phyloP scores from a whole-genome alignment of 2,113 vertebrate genomes.

The Glaucomys volans region DNA sequence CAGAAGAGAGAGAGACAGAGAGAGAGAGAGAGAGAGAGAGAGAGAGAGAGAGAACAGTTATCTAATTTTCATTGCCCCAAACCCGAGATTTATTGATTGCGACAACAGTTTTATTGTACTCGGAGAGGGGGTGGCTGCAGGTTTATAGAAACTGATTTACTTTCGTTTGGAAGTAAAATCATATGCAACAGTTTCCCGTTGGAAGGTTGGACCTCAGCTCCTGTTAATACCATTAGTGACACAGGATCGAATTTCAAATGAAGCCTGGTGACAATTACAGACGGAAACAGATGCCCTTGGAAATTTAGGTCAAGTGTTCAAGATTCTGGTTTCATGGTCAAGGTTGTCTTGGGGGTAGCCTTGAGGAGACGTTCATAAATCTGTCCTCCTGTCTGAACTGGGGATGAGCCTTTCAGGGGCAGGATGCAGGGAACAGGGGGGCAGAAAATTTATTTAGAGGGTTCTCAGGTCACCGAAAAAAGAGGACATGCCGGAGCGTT shows the following conservation, averaged over 20 bases:
- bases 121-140: constrained; percentile 47
- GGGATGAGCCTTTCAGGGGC: constrained; percentile 42
- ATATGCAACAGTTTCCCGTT: constrained; percentile 69
- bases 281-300: constrained; percentile 79
- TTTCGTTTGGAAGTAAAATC: constrained; percentile 77
- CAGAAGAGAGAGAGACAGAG: constrained; percentile 23
- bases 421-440: neutral
- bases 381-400: constrained; percentile 57
- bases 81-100: constrained; percentile 78
- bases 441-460: constrained; percentile 67
- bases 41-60: constrained; percentile 70
- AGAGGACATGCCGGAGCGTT: constrained; percentile 25
- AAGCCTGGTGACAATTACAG: constrained; percentile 80
- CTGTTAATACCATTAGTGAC: constrained; percentile 86
- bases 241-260: constrained; percentile 83
- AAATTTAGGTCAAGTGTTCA: constrained; percentile 84
- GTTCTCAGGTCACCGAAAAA: constrained; percentile 55
- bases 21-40: neutral
- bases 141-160: constrained; percentile 77
- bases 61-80: constrained; percentile 80
- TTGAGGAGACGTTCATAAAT: constrained; percentile 77
- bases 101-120: constrained; percentile 79
- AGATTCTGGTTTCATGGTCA: constrained; percentile 84
- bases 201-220: constrained; percentile 77
- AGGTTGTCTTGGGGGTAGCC: constrained; percentile 77